Evolutionary conservation across 2,888 invertebrate genomes (phyloP).

Genomic region (Halocaridina rubra): DNA sequence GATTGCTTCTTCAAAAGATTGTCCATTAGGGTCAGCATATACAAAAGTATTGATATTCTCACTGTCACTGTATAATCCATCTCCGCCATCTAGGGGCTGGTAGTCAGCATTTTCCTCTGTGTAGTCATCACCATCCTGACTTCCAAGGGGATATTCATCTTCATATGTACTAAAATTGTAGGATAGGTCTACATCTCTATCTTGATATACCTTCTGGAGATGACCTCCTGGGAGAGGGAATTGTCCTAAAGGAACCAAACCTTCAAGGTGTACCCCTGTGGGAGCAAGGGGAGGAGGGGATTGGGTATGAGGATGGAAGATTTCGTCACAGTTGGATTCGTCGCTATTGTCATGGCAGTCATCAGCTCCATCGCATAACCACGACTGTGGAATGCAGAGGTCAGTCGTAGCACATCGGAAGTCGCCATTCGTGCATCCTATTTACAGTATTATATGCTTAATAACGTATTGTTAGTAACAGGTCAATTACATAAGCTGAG

Average conservation of each 20-base stretch:
- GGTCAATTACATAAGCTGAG: too few relatives aligned
- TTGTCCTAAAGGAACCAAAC: conserved; percentile 29
- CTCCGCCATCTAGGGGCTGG: neutral
- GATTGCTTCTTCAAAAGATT: too few relatives aligned
- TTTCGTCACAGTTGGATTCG: conserved; percentile 68
- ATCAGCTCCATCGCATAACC: conserved; percentile 75
- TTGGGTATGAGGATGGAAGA: neutral
- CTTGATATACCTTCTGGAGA: neutral
- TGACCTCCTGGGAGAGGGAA: conserved; percentile 40
- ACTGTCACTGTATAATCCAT: neutral
- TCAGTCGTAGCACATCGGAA: conserved; percentile 73
- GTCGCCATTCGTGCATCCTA: conserved; percentile 67
- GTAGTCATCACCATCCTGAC: neutral
- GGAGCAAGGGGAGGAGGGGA: neutral
- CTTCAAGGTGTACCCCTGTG: conserved; percentile 20
- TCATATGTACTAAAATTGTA: conserved; percentile 11
- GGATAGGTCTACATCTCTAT: neutral
- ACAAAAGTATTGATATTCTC: neutral
- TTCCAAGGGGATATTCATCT: neutral
- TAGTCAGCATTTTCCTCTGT: neutral
- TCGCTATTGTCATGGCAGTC: conserved; percentile 78
- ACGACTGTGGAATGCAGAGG: conserved; percentile 75
- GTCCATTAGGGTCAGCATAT: neutral
- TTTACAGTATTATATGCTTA: too few relatives aligned
- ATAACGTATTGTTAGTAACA: too few relatives aligned